phyloP scores from a whole-genome alignment of 2,113 vertebrate genomes.

The Plestiodon gilberti region DNA sequence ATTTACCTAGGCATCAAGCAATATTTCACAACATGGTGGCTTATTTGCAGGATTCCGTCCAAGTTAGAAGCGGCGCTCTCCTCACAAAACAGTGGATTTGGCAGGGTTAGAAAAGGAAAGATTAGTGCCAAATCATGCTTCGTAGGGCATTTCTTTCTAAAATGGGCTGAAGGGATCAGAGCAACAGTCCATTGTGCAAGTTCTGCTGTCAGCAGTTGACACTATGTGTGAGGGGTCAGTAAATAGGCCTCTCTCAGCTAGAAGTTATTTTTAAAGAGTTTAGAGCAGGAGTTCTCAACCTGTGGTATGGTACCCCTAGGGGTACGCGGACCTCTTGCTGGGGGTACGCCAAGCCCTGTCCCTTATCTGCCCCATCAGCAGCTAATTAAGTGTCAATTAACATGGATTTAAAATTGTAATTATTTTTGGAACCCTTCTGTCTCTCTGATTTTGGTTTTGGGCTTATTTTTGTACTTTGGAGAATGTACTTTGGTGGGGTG shows the following conservation, averaged over 20 bases:
- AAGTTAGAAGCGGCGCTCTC: slow-evolving; percentile 3
- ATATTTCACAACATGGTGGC: not conserved
- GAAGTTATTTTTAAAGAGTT: not conserved
- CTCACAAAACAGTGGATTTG: not conserved
- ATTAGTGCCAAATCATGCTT: not conserved
- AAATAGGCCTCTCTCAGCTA: too few species aligned
- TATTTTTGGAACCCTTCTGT: too few species aligned
- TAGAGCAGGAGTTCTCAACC: too few species aligned
- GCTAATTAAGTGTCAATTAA: too few species aligned
- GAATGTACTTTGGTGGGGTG: too few species aligned
- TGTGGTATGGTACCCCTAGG: too few species aligned
- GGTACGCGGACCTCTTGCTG: too few species aligned
- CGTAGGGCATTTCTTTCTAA: not conserved
- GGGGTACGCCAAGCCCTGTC: too few species aligned
- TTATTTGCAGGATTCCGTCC: not conserved
- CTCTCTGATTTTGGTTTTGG: too few species aligned
- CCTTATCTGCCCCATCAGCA: too few species aligned
- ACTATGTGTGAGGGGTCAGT: not conserved
- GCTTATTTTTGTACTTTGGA: too few species aligned
- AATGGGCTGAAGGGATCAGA: not conserved
- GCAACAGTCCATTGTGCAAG: not conserved
- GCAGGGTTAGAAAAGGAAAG: not conserved
- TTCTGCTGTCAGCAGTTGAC: not conserved
- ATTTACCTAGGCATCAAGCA: not conserved
- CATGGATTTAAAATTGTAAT: too few species aligned